Evolutionary conservation across 2,888 invertebrate genomes (phyloP), one percentile per base, ranked within the genome.

Genomic region (Eupithecia centaureata): DNA sequence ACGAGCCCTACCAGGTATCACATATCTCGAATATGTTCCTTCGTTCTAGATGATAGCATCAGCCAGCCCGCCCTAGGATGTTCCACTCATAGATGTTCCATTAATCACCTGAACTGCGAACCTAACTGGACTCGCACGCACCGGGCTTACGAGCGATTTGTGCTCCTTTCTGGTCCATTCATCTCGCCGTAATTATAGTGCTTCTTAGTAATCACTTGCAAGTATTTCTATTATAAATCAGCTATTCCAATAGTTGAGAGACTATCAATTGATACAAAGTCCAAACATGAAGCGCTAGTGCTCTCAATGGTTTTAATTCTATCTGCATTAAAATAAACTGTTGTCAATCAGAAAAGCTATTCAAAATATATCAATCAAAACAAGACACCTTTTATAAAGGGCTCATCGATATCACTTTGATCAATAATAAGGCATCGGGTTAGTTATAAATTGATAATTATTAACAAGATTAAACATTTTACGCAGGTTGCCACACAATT

Each of bases 61-160:
- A 27, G 52, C 52, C 52, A 25, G 25, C 52, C 52, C 5, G 52
- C 51, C 5, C 51, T 15, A 15, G 22, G 47, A 47, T 47, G 22
- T 47, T 47, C 42, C 10, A 18, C 38, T 18, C n/a, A 25, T 27
- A 18, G 12, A 15, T 35, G 62, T 33, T 62, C 52, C 13, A 18
- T 54, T 62, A 59, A 64, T 59, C 64, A 59, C 18, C 35, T 59
- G 59, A 59, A 64, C 63, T 64, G 58, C 58, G 58, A 51, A 59
- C 63, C 56, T 63, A 57, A 63, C 56, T 57, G 63, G 63, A 22
- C 63, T 18, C 15, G 13, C 63, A 32, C 42, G 56, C 64, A 64
- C 28, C 52, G n/a, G 58, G 35, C 64, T 58, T 35, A 58, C 33
- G 35, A 27, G 57, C 64, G 4, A 52, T 33, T 18, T 64, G 64